Base-by-base conservation (phyloP, 2,797 vertebrate genomes). In the Gila robusta region DNA sequence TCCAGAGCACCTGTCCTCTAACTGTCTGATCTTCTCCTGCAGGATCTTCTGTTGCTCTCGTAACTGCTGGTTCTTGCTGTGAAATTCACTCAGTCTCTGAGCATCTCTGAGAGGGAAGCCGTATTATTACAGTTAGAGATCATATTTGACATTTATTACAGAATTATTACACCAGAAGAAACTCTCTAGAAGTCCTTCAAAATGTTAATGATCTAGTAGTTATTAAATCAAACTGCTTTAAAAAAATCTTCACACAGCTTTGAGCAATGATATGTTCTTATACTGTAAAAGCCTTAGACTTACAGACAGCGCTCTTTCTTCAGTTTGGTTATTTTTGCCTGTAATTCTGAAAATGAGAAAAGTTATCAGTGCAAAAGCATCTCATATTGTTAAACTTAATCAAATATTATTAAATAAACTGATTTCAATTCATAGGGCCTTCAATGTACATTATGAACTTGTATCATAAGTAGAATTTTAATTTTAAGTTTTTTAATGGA, bases 301-400 rank as follows among this genome's bases (percentile, higher is more conserved):
- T 95, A 99, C 98, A 98, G 92, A 92, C 97, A 97, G 71, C 98
- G 96, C 72, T 98, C 97, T 77, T 96, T 98, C 92, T 98, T 99
- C 93, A 99, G 89, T 91, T 97, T 98, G 92, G 91, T 95, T 91
- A 99, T 96, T 96, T 99, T 99, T 86, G 95, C 89, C 89, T 97
- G 96, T 87, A 99, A 94, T 87, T 96, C 98, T 99, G 88, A 88
- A 92, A 16, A 62, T 70, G 14, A 69, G 23, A 71, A 70, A 54
- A 4, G 4, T 6, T 21, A 7, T 73, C 19, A 83, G 39, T 28
- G 12, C 16, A 32, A 72, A 72, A 12, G 56, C 17, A 41, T 56
- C 9, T n/a, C 7, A 54, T 35, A 32, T 19, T 19, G 16, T 66
- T 28, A 66, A 66, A 32, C 64, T 66, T 62, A 62, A 62, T 62